These are phyloP conservation scores for Sesia apiformis DNA, from an alignment of 2,888 invertebrate genomes.

Conservation along the genomic window DNA sequence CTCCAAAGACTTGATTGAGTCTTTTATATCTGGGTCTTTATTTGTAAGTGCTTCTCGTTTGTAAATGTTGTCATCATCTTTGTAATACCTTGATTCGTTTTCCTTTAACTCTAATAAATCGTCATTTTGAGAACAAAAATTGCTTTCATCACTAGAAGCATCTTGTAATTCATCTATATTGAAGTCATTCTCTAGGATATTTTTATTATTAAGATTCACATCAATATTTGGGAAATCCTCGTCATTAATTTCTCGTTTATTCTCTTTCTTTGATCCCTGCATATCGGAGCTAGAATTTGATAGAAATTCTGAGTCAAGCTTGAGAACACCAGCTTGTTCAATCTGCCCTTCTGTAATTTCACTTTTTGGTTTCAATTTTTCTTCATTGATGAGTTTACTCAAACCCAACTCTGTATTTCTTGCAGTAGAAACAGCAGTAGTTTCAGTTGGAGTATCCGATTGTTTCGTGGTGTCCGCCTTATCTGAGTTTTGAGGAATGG, in stretches of 20 bases:
- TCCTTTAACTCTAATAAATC: conserved; percentile 31
- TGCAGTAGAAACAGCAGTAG: background rate
- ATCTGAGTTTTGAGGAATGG: conserved; percentile 20
- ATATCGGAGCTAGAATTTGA: background rate
- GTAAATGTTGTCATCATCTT: conserved; percentile 22
- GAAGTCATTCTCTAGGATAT: conserved; percentile 14
- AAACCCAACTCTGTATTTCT: background rate
- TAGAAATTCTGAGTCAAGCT: background rate
- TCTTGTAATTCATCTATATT: background rate
- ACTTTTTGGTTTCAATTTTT: background rate
- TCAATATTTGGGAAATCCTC: conserved; percentile 22
- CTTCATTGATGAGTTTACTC: background rate
- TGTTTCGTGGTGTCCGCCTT: conserved; percentile 29
- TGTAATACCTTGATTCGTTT: conserved; percentile 23
- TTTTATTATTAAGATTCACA: conserved; percentile 19
- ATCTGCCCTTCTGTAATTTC: background rate
- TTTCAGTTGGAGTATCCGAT: conserved; percentile 24
- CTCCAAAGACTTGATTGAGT: conserved; percentile 50
- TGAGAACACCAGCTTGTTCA: background rate
- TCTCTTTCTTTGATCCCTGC: conserved; percentile 34
- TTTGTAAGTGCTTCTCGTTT: conserved; percentile 36
- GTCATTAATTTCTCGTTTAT: conserved; percentile 45
- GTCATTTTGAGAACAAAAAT: conserved; percentile 26
- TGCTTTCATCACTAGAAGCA: conserved; percentile 1
- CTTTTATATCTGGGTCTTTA: conserved; percentile 26